A percentile compares a stretch with the other conserved stretches of the same genome.
These are phyloP conservation scores for Ophion slaviceki DNA, from an alignment of 2,888 invertebrate species.

Conservation along the genomic window DNA sequence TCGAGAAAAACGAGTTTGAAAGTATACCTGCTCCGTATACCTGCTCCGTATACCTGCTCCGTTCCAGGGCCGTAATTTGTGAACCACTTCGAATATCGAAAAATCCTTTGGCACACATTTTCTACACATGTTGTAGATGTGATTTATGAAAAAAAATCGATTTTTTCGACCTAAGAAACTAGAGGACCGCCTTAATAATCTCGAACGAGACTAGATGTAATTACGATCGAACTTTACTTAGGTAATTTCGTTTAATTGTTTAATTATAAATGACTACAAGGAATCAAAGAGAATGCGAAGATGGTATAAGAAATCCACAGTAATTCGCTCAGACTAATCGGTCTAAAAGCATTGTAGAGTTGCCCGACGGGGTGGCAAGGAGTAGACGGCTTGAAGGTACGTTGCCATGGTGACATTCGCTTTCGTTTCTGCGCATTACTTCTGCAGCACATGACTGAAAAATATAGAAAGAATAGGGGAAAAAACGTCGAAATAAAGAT, in stretches of 20 bases:
- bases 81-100: too few relatives aligned
- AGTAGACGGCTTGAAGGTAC: slow-evolving; percentile 44
- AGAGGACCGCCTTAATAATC: too few relatives aligned
- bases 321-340: slow-evolving; percentile 78
- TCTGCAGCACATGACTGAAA: slow-evolving; percentile 21
- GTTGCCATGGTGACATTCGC: slow-evolving; percentile 63
- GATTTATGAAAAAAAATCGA: too few relatives aligned
- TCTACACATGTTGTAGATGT: too few relatives aligned
- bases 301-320: slow-evolving; percentile 33
- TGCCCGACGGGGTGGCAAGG: slow-evolving; percentile 27
- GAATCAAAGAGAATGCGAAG: neutral
- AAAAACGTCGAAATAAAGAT: slow-evolving; percentile 12
- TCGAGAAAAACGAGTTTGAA: too few relatives aligned
- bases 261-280: slow-evolving; percentile 33
- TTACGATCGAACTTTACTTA: neutral
- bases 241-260: neutral
- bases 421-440: slow-evolving; percentile 66
- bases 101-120: too few relatives aligned
- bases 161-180: too few relatives aligned
- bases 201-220: too few relatives aligned
- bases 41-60: too few relatives aligned
- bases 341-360: slow-evolving; percentile 80
- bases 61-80: too few relatives aligned
- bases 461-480: slow-evolving; percentile 34
- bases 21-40: too few relatives aligned